phyloP scores from a whole-genome alignment of 2,113 vertebrate species.

The Lamprotornis superbus region DNA sequence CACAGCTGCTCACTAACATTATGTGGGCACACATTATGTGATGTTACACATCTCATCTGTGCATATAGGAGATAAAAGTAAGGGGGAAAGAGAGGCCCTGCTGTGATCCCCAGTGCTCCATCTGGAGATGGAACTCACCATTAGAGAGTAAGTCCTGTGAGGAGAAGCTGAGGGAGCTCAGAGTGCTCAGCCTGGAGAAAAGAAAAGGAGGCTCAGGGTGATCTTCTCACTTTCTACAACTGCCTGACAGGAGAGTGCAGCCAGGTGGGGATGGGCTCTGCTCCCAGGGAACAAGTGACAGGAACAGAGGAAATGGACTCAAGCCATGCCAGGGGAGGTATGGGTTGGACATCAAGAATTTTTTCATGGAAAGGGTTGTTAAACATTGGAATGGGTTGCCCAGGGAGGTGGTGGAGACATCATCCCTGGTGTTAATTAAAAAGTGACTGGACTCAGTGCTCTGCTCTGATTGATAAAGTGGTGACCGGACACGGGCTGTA shows the following conservation, averaged over 20 bases:
- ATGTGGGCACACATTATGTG: neutral
- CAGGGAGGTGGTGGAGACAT: neutral
- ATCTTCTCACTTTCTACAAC: neutral
- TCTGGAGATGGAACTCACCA: neutral
- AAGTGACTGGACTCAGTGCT: neutral
- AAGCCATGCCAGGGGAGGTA: neutral
- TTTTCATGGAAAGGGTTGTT: neutral
- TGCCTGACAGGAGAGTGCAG: neutral
- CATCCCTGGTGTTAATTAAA: neutral
- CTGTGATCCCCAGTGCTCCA: neutral
- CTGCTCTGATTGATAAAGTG: neutral
- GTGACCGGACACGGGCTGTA: neutral
- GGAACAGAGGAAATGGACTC: neutral
- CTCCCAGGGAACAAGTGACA: neutral
- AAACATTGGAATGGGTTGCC: neutral
- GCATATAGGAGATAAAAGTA: neutral
- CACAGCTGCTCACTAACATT: accelerated
- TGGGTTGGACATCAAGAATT: neutral
- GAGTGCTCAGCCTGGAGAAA: neutral
- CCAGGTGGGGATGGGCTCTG: neutral
- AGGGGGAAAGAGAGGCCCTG: neutral
- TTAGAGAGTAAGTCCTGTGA: neutral
- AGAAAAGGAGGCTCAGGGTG: neutral
- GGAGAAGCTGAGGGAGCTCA: neutral
- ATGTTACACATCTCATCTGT: neutral